Evolutionary conservation across 2,888 invertebrate species (phyloP).

Genomic region (Eubasilissa splendida): DNA sequence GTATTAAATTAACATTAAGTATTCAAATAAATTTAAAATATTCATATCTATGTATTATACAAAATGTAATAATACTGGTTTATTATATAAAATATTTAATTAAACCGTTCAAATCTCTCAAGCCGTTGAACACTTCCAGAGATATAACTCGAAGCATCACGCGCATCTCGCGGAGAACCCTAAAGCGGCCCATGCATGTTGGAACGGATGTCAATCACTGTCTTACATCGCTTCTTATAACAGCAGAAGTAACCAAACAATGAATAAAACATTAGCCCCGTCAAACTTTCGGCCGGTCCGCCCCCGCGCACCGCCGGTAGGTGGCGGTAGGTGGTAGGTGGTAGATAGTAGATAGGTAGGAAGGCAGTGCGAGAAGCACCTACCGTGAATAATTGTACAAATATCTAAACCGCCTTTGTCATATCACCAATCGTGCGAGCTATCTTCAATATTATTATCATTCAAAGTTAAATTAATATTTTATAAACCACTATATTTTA

Average conservation of each 20-base stretch:
- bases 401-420: background rate
- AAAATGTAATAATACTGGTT: no score
- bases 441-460: background rate
- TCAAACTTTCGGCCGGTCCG: constrained; percentile 20
- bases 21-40: no score
- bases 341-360: background rate
- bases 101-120: no score
- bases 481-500: no score
- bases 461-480: background rate
- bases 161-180: no score
- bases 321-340: background rate
- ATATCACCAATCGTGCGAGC: background rate
- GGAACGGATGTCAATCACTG: constrained; percentile 47
- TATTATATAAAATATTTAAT: no score
- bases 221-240: constrained; percentile 30
- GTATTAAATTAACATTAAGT: no score
- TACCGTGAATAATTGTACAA: background rate
- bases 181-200: background rate
- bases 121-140: no score
- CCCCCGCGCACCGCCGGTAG: background rate
- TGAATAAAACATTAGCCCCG: constrained; percentile 48
- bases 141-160: no score
- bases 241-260: constrained; percentile 46
- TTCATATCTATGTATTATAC: no score
- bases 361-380: background rate